These are phyloP conservation scores for Phylloscopus trochilus DNA, from an alignment of 2,113 vertebrate species.

Conservation along the genomic window DNA sequence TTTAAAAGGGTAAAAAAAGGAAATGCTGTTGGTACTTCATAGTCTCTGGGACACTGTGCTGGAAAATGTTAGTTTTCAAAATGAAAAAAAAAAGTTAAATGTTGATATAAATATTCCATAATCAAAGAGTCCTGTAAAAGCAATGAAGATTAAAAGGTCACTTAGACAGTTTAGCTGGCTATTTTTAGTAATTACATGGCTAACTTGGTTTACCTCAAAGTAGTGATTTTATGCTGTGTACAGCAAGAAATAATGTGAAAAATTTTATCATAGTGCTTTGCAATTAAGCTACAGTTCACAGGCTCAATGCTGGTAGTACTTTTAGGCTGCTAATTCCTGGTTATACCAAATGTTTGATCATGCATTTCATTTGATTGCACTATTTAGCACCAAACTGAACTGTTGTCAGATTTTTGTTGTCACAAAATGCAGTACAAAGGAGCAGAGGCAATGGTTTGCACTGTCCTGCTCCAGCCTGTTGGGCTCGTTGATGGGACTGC, in stretches of 20 bases:
- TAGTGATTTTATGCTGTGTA: neutral
- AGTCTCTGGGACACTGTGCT: neutral
- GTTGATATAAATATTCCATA: neutral
- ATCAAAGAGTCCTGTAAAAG: neutral
- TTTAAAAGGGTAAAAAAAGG: neutral
- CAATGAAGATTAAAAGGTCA: neutral
- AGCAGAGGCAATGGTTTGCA: neutral
- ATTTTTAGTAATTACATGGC: neutral
- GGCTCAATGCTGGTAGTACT: neutral
- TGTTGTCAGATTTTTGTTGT: neutral
- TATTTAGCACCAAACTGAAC: neutral
- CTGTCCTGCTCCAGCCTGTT: neutral
- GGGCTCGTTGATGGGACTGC: neutral
- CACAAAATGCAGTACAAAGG: rapidly evolving
- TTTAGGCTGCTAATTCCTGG: neutral
- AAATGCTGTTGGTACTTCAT: neutral
- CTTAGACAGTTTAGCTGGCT: neutral
- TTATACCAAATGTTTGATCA: neutral
- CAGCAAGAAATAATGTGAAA: neutral
- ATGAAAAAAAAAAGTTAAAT: neutral
- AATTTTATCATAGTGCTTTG: neutral
- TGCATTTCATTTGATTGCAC: neutral
- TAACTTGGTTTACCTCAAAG: neutral
- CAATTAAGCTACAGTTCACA: neutral
- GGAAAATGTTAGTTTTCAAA: constrained; percentile 1